A percentile compares a stretch with the other conserved stretches of the same genome.
Conservation (phyloP, 2,888 invertebrate genomes). For the Ischnura elegans region DNA sequence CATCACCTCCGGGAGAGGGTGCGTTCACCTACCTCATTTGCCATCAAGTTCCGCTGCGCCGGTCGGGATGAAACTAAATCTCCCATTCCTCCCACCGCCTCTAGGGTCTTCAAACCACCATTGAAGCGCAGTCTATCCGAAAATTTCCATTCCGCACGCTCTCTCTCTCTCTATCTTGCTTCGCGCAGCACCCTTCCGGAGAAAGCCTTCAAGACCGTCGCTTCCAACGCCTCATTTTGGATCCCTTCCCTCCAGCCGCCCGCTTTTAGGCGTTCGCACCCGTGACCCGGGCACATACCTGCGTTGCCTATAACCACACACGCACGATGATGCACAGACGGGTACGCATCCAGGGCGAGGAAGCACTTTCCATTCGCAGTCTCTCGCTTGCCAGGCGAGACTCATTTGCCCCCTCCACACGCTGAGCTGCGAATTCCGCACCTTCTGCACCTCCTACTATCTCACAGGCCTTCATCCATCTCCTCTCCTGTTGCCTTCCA, state of each 20-base stretch:
- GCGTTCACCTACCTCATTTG: conserved; percentile 16
- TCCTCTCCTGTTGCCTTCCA: background rate
- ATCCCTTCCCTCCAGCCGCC: background rate
- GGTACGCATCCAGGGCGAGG: background rate
- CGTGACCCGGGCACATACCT: background rate
- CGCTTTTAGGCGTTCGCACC: background rate
- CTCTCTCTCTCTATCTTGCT: background rate
- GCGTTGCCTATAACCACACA: too few relatives aligned
- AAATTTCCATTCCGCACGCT: background rate
- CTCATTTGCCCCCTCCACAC: conserved; percentile 28
- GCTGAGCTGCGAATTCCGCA: background rate
- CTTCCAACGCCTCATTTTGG: too few relatives aligned
- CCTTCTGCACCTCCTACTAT: background rate
- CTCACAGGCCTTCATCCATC: background rate
- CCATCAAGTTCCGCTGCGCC: background rate
- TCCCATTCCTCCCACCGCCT: too few relatives aligned
- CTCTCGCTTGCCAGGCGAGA: conserved; percentile 27
- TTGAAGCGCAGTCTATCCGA: background rate
- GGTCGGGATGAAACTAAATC: background rate
- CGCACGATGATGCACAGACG: background rate
- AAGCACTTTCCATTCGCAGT: conserved; percentile 27
- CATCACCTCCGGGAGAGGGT: background rate
- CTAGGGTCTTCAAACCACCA: conserved; percentile 20
- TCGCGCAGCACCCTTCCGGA: background rate
- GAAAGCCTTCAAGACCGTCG: background rate